Evolutionary conservation across 2,888 invertebrate genomes (phyloP).

Genomic region (Crocallis elinguaria): DNA sequence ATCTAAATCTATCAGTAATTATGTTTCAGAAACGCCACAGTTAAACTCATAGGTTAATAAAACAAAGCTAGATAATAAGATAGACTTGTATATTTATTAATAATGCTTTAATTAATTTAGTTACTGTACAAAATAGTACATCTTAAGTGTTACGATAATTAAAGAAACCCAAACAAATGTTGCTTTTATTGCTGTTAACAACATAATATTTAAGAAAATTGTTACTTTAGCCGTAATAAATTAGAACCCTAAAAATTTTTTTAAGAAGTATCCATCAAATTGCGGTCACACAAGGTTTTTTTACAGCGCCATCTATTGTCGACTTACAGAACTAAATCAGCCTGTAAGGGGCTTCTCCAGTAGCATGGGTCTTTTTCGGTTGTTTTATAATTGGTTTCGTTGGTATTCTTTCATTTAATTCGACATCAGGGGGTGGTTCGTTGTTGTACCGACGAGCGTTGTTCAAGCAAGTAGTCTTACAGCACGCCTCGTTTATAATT

Average conservation of each 20-base stretch:
- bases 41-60: neutral
- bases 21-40: neutral
- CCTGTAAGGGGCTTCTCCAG: conserved; percentile 32
- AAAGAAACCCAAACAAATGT: conserved; percentile 31
- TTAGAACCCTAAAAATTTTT: too few relatives aligned
- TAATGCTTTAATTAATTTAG: conserved; percentile 77
- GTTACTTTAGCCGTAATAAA: neutral
- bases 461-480: conserved; percentile 60
- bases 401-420: conserved; percentile 54
- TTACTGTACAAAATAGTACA: conserved; percentile 35
- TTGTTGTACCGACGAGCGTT: conserved; percentile 47
- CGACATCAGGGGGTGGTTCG: conserved; percentile 48
- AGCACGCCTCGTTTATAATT: conserved; percentile 67
- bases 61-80: conserved; percentile 17
- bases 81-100: conserved; percentile 62
- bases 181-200: conserved; percentile 36
- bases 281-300: too few relatives aligned
- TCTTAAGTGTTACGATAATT: conserved; percentile 34
- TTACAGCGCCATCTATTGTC: conserved; percentile 46
- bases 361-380: conserved; percentile 30
- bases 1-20: too few relatives aligned
- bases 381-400: conserved; percentile 34
- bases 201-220: conserved; percentile 3
- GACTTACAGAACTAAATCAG: conserved; percentile 27
- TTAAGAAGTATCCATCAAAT: too few relatives aligned